Conservation (phyloP, 2,113 vertebrate genomes). For the Catharus bicknelli region DNA sequence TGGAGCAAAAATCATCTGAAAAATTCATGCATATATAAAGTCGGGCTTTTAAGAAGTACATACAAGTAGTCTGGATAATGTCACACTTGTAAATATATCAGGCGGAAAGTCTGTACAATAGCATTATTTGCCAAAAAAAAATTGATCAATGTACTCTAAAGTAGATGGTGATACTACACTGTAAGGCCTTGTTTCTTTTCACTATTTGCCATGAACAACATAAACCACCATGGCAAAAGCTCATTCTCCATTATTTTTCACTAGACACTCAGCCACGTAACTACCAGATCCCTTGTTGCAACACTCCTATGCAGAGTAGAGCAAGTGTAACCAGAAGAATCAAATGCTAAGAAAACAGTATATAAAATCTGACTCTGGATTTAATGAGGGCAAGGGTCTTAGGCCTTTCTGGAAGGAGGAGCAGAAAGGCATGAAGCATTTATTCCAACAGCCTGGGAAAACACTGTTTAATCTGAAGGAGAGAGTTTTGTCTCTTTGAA, state of each 20-base stretch:
- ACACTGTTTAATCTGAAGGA: neutral
- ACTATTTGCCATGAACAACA: neutral
- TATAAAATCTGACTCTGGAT: neutral
- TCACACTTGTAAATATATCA: neutral
- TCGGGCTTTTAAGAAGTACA: neutral
- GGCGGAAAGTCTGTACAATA: neutral
- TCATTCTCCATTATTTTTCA: neutral
- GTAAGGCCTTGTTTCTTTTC: neutral
- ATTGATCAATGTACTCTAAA: neutral
- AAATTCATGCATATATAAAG: neutral
- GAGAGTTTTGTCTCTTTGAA: neutral
- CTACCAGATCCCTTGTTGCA: neutral
- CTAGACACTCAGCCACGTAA: neutral
- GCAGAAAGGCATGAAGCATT: neutral
- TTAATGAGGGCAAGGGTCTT: neutral
- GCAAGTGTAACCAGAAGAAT: neutral
- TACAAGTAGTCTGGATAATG: neutral
- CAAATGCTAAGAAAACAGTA: neutral
- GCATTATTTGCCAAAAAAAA: neutral
- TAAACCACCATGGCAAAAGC: neutral
- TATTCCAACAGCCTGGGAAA: neutral
- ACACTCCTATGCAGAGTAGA: neutral
- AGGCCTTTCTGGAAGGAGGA: neutral
- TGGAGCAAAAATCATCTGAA: neutral
- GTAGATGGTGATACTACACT: neutral